Percentiles rank a stretch among this genome's conserved stretches.
Evolutionary conservation across 1,140 invertebrate species (phyloP).

Genomic region (Formica exsecta): DNA sequence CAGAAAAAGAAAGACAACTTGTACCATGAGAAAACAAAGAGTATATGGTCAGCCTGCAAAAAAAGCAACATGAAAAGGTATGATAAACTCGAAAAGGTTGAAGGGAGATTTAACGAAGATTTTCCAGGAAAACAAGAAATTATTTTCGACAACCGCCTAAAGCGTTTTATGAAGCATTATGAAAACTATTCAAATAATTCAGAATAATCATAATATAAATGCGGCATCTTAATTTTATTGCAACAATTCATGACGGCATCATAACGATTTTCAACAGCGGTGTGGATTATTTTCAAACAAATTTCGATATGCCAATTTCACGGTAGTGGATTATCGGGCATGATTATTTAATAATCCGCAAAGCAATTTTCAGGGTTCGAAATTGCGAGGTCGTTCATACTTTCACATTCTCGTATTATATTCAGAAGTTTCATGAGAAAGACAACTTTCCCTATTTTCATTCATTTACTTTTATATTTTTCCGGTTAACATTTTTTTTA

Average conservation of each 20-base stretch:
- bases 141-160: conserved; percentile 4
- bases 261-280: conserved; percentile 2
- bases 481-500: not conserved
- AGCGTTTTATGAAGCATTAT: conserved; percentile 28
- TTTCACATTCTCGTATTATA: not conserved
- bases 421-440: not conserved
- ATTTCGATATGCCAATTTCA: conserved; percentile 37
- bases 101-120: conserved; percentile 16
- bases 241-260: not conserved
- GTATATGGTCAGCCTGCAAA: conserved; percentile 12
- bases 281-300: not conserved
- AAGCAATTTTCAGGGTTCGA: conserved; percentile 8
- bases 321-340: conserved; percentile 34
- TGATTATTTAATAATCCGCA: conserved; percentile 32
- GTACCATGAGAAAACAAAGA: not conserved
- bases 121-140: not conserved
- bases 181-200: conserved; percentile 3
- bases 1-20: conserved; percentile 44
- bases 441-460: not conserved
- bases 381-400: not conserved
- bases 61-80: conserved; percentile 12
- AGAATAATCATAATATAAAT: conserved; percentile 6
- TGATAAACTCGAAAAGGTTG: not conserved
- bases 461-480: not conserved
- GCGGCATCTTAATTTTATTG: conserved; percentile 32